Conservation (phyloP, 2,113 vertebrate genomes). For the Noctilio leporinus region DNA sequence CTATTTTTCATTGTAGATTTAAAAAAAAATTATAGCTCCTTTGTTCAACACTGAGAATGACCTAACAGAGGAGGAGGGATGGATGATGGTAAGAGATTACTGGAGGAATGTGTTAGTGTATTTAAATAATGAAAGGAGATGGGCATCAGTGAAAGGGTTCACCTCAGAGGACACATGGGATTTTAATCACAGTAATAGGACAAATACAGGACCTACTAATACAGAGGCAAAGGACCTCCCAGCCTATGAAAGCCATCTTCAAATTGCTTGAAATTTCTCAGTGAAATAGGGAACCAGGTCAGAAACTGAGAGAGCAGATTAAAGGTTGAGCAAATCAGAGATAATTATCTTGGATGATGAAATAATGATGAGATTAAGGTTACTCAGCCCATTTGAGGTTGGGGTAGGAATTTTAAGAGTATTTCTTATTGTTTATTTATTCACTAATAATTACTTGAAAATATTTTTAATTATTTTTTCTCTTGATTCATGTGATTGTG, state of each 20-base stretch:
- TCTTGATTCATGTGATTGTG: neutral
- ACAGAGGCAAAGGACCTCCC: neutral
- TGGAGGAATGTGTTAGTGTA: neutral
- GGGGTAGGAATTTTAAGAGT: neutral
- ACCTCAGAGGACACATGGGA: neutral
- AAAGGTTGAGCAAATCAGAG: neutral
- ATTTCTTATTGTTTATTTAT: neutral
- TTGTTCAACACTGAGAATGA: neutral
- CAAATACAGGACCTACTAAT: neutral
- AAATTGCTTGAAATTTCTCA: neutral
- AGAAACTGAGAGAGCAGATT: neutral
- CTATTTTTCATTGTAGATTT: neutral
- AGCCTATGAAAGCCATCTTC: neutral
- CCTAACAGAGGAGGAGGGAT: neutral
- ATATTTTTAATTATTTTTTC: neutral
- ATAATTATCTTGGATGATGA: neutral
- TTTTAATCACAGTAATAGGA: neutral
- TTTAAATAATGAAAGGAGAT: neutral
- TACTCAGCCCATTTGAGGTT: neutral
- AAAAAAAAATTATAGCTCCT: neutral
- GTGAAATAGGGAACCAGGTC: neutral
- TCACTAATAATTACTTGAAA: neutral
- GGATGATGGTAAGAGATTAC: neutral
- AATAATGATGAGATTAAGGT: neutral
- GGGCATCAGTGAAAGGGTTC: neutral